Percentiles rank a stretch among this genome's conserved stretches.
Conservation (phyloP, 2,797 vertebrate genomes). For the Oreochromis grahami region DNA sequence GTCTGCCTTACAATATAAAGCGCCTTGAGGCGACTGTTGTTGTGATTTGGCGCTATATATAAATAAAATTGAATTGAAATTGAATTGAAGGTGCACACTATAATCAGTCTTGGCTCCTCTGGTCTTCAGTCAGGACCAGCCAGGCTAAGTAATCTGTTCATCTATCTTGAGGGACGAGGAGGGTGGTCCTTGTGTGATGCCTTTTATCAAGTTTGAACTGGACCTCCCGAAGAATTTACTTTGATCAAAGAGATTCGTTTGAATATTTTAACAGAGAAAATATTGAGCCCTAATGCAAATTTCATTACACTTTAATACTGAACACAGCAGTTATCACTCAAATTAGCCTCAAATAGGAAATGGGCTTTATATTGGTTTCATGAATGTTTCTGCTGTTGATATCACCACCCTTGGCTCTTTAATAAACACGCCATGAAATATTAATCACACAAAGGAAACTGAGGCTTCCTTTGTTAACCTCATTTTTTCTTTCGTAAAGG, state of each 20-base stretch:
- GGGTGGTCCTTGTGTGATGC: not conserved
- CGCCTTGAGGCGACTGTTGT: accelerated
- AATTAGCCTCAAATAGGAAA: constrained; percentile 12
- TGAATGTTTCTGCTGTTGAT: not conserved
- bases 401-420: not conserved
- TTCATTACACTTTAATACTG: not conserved
- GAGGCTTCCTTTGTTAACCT: not conserved
- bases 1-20: not conserved
- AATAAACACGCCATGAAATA: constrained; percentile 24
- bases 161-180: not conserved
- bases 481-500: not conserved
- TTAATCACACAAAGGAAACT: not conserved
- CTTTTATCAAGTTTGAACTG: not conserved
- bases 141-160: constrained; percentile 3
- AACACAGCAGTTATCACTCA: not conserved
- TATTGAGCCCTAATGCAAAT: not conserved
- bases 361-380: constrained; percentile 24
- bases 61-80: not conserved
- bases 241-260: not conserved
- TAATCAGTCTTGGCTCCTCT: constrained; percentile 11
- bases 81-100: not conserved
- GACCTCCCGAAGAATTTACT: not conserved
- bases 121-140: constrained; percentile 2
- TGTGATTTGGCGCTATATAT: not conserved
- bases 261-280: not conserved